Percentiles rank a stretch among this genome's conserved stretches.
Conservation (phyloP, 2,113 vertebrate species). For the Alces alces region DNA sequence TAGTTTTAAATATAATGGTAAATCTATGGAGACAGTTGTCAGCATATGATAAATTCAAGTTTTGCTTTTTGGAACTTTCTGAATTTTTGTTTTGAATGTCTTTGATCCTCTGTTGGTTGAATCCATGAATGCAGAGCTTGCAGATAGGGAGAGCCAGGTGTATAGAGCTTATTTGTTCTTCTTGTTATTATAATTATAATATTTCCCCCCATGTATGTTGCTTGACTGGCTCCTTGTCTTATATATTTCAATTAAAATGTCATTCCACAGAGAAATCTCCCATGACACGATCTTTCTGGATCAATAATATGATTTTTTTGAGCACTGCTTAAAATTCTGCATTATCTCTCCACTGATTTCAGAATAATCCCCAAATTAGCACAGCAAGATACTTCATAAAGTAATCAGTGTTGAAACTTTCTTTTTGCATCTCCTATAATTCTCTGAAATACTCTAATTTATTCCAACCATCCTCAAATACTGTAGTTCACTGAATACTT, state of each 20-base stretch:
- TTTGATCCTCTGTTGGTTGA: neutral
- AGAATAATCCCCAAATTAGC: neutral
- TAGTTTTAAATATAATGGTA: neutral
- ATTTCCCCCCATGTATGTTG: neutral
- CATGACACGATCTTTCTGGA: neutral
- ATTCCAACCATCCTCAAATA: neutral
- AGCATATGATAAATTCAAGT: neutral
- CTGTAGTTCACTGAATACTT: neutral
- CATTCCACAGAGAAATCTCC: neutral
- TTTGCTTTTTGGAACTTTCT: neutral
- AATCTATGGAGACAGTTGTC: neutral
- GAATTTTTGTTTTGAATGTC: neutral
- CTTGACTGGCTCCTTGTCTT: neutral
- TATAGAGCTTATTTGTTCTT: neutral
- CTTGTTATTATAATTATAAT: neutral
- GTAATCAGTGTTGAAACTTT: neutral
- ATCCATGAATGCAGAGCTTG: neutral
- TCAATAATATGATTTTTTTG: neutral
- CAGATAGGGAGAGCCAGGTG: neutral
- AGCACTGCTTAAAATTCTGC: neutral
- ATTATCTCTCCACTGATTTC: neutral
- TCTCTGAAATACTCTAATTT: neutral
- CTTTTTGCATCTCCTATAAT: neutral
- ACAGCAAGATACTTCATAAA: neutral
- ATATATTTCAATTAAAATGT: neutral